Percentiles rank a stretch among this genome's conserved stretches.
Conservation (phyloP, 2,113 vertebrate genomes). For the Tapirus terrestris region DNA sequence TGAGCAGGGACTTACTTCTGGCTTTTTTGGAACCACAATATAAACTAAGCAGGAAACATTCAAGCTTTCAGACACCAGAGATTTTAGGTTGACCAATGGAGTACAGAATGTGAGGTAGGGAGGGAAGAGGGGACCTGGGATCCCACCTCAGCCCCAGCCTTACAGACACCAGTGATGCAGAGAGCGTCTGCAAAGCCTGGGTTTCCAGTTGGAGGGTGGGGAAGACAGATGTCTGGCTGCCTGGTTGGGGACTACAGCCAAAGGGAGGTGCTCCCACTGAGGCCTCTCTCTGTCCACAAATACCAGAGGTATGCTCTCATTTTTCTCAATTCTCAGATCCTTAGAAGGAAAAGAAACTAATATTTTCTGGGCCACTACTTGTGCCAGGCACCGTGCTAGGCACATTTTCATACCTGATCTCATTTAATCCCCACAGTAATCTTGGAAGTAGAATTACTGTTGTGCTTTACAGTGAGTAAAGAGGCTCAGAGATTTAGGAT, state of each 20-base stretch:
- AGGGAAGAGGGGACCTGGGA: neutral
- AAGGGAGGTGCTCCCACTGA: conserved; percentile 68
- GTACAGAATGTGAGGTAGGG: conserved; percentile 55
- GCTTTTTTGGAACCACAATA: conserved; percentile 57
- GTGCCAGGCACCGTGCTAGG: neutral
- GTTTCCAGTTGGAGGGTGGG: conserved; percentile 31
- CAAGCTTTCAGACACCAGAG: conserved; percentile 40
- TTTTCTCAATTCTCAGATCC: conserved; percentile 65
- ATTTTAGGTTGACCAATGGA: neutral
- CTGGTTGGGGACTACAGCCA: conserved; percentile 54
- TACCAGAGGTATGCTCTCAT: conserved; percentile 68
- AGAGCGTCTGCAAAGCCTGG: neutral
- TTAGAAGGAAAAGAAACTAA: conserved; percentile 65
- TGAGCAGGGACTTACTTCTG: conserved; percentile 60
- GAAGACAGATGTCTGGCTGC: conserved; percentile 69
- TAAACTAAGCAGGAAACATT: conserved; percentile 46
- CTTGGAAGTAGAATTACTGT: neutral
- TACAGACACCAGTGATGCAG: neutral
- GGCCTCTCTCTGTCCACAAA: conserved; percentile 62
- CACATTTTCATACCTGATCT: neutral
- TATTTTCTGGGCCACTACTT: conserved; percentile 42
- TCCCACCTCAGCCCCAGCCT: neutral
- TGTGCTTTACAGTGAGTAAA: conserved; percentile 43
- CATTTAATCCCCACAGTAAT: conserved; percentile 14
- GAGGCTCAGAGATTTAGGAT: conserved; percentile 56